Evolutionary conservation across 2,113 vertebrate genomes (phyloP).

Genomic region (Atlantisia rogersi): DNA sequence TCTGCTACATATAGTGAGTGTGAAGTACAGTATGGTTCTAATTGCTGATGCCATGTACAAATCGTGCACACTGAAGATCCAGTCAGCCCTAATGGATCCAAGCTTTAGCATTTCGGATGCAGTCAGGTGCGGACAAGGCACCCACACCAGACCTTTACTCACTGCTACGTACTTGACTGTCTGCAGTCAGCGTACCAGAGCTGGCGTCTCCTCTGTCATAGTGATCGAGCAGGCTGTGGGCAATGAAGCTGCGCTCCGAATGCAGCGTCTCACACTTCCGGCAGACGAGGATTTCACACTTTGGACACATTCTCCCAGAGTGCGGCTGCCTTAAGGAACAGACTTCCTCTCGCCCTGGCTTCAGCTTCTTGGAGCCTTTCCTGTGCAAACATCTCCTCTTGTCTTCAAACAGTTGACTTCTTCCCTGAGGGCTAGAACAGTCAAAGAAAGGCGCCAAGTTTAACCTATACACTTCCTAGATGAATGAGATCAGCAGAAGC

Average conservation of each 20-base stretch:
- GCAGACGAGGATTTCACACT: constrained; percentile 66
- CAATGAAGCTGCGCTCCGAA: constrained; percentile 66
- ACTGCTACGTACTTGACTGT: neutral
- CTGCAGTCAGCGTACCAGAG: neutral
- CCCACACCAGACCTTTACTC: neutral
- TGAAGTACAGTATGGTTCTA: neutral
- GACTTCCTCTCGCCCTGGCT: neutral
- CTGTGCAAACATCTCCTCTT: neutral
- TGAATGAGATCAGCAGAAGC: neutral
- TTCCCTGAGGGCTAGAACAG: constrained; percentile 35
- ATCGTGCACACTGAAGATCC: fast-evolving
- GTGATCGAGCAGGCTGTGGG: constrained; percentile 74
- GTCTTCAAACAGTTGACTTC: constrained; percentile 14
- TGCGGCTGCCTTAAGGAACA: neutral
- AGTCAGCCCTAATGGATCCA: neutral
- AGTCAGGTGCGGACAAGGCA: neutral
- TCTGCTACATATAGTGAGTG: neutral
- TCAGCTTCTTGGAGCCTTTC: constrained; percentile 17
- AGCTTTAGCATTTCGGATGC: too few species aligned
- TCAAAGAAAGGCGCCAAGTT: neutral
- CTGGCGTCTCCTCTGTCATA: constrained; percentile 19
- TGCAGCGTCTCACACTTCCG: constrained; percentile 66
- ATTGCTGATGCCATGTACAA: fast-evolving
- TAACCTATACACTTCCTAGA: neutral
- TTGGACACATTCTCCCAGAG: constrained; percentile 60